phyloP scores from a whole-genome alignment of 1,140 invertebrate genomes.

The Drosophila kepulauana region DNA sequence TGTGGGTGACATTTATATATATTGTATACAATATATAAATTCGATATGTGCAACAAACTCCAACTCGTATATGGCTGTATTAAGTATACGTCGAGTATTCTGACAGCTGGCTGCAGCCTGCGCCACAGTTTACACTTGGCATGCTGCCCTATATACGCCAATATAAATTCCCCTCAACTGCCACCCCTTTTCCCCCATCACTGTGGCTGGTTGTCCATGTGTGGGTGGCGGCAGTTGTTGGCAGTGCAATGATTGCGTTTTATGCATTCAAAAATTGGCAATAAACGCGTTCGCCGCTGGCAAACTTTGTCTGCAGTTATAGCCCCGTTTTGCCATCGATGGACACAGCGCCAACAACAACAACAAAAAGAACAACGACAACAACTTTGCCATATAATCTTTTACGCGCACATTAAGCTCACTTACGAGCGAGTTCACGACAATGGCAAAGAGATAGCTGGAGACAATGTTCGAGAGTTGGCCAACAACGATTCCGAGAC shows the following conservation, averaged over 20 bases:
- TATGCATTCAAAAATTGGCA: constrained; percentile 82
- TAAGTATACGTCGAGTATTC: neutral
- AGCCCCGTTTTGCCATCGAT: constrained; percentile 42
- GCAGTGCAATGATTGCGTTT: constrained; percentile 67
- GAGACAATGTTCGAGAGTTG: constrained; percentile 36
- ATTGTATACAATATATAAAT: constrained; percentile 2
- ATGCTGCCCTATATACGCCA: constrained; percentile 70
- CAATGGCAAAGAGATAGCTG: constrained; percentile 28
- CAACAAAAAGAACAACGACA: constrained; percentile 10
- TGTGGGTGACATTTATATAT: constrained; percentile 39
- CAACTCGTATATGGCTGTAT: neutral
- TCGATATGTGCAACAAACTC: neutral
- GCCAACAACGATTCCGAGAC: constrained; percentile 26
- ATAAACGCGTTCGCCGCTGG: constrained; percentile 65
- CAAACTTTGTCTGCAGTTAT: constrained; percentile 66
- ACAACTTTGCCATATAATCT: constrained; percentile 77
- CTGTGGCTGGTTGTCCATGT: constrained; percentile 14
- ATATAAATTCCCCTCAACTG: neutral
- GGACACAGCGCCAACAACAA: constrained; percentile 18
- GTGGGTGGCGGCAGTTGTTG: constrained; percentile 75
- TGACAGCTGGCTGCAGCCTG: constrained; percentile 9
- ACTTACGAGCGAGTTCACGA: constrained; percentile 58
- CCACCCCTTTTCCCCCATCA: neutral
- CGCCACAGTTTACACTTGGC: constrained; percentile 72
- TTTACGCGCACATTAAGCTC: constrained; percentile 77